phyloP scores from a whole-genome alignment of 2,113 vertebrate species.

The Corvus moneduloides region DNA sequence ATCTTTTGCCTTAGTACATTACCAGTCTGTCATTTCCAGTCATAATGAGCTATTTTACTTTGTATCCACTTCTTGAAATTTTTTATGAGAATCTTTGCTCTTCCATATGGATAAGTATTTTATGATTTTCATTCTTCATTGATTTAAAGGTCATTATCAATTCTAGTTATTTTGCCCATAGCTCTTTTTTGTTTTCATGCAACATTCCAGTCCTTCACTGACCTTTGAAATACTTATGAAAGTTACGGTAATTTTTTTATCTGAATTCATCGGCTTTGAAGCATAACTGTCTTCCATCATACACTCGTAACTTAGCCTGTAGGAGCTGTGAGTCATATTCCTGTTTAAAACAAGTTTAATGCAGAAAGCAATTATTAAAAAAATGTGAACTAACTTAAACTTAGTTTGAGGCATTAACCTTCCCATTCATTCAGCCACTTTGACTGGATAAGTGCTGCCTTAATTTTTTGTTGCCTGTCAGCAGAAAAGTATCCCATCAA shows the following conservation, averaged over 20 bases:
- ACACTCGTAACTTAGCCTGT: slow-evolving; percentile 33
- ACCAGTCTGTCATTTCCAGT: not conserved
- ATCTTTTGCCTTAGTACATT: not conserved
- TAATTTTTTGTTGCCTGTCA: slow-evolving; percentile 40
- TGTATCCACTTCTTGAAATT: not conserved
- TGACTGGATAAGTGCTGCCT: slow-evolving; percentile 26
- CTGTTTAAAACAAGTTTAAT: slow-evolving; percentile 54
- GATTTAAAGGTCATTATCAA: slow-evolving; percentile 69
- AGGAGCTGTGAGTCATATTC: slow-evolving; percentile 41
- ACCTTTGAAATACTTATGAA: slow-evolving; percentile 67
- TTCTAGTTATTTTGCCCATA: slow-evolving; percentile 50
- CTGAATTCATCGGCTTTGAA: slow-evolving; percentile 45
- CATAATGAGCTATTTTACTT: slow-evolving; percentile 33
- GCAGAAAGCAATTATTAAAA: slow-evolving; percentile 52
- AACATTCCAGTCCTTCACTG: slow-evolving; percentile 47
- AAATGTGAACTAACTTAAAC: slow-evolving; percentile 57
- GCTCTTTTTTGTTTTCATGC: slow-evolving; percentile 41
- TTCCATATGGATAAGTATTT: slow-evolving; percentile 27
- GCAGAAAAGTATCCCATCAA: slow-evolving; percentile 28
- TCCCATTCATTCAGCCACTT: slow-evolving; percentile 25
- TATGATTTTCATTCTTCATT: slow-evolving; percentile 59
- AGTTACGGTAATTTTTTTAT: slow-evolving; percentile 60
- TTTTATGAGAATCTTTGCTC: slow-evolving; percentile 13
- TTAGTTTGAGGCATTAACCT: slow-evolving; percentile 45
- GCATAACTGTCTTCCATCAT: slow-evolving; percentile 38